These are phyloP conservation scores for Oryzias woworae DNA, from an alignment of 2,113 vertebrate genomes.

Conservation along the genomic window DNA sequence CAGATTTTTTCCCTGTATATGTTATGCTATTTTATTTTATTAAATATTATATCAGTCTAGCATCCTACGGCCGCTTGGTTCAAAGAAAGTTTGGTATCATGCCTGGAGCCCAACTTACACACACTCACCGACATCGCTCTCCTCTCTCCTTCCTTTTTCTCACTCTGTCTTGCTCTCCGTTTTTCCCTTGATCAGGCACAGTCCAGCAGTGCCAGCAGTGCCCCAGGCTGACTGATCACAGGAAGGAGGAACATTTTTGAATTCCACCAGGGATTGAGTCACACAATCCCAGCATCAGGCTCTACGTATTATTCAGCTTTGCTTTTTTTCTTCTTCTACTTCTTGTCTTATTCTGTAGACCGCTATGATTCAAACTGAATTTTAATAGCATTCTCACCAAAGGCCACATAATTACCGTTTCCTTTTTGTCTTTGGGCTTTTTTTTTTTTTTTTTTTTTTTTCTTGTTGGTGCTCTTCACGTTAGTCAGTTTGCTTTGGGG, in stretches of 20 bases:
- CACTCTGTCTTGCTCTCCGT: slow-evolving; percentile 35
- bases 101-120: slow-evolving; percentile 56
- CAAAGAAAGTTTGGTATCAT: slow-evolving; percentile 74
- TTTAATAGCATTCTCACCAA: slow-evolving; percentile 59
- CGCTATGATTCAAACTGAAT: slow-evolving; percentile 65
- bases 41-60: slow-evolving; percentile 76
- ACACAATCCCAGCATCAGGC: slow-evolving; percentile 60
- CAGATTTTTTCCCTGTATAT: slow-evolving; percentile 59
- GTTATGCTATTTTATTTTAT: slow-evolving; percentile 79
- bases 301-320: slow-evolving; percentile 44
- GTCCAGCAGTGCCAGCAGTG: slow-evolving; percentile 74
- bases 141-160: slow-evolving; percentile 29
- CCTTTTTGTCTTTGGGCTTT: slow-evolving; percentile 40
- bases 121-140: slow-evolving; percentile 40
- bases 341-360: slow-evolving; percentile 23
- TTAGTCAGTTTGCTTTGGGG: slow-evolving; percentile 33
- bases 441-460: slow-evolving; percentile 44
- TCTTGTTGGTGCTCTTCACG: slow-evolving; percentile 21
- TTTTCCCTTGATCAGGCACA: slow-evolving; percentile 47
- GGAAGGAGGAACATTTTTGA: slow-evolving; percentile 76
- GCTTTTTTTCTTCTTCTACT: slow-evolving; percentile 22
- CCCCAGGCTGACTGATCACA: slow-evolving; percentile 77
- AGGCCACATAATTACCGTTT: slow-evolving; percentile 43
- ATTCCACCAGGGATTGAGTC: slow-evolving; percentile 74
- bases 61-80: slow-evolving; percentile 71